phyloP scores from a whole-genome alignment of 2,797 vertebrate species.

The Craterocephalus amniculus region DNA sequence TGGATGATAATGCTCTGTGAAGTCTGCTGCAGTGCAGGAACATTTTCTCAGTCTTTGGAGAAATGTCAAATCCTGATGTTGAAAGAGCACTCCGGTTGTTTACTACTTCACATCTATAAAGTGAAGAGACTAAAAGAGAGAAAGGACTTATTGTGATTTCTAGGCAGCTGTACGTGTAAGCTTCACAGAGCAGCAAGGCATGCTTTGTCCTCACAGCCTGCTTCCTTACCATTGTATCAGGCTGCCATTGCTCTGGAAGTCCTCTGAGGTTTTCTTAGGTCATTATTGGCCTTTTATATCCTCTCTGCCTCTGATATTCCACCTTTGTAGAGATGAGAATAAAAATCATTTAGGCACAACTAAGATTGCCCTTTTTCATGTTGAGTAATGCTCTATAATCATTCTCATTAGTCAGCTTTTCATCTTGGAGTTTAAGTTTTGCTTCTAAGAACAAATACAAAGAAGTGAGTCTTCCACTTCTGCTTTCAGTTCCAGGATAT shows the following conservation, averaged over 20 bases:
- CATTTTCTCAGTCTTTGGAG: constrained; percentile 7
- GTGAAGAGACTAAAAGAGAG: background rate
- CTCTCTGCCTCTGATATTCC: background rate
- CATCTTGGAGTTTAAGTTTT: background rate
- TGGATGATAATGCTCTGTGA: constrained; percentile 26
- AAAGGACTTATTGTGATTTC: constrained; percentile 4
- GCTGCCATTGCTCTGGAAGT: background rate
- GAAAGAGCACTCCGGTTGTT: constrained; percentile 18
- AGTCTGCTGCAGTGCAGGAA: constrained; percentile 4
- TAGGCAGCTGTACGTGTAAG: background rate
- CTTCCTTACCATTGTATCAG: background rate
- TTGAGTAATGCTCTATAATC: background rate
- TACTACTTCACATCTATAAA: background rate
- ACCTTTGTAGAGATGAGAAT: background rate
- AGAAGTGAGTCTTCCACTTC: background rate
- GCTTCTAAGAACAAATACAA: background rate
- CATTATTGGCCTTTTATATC: background rate
- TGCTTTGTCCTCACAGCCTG: background rate
- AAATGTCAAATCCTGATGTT: background rate
- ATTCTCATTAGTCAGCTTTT: background rate
- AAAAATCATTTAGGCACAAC: background rate
- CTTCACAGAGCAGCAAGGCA: background rate
- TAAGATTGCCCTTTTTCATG: background rate
- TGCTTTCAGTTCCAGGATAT: background rate
- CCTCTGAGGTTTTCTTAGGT: constrained; percentile 9